These are phyloP conservation scores for Melanotaenia duboulayi DNA, from an alignment of 2,113 vertebrate genomes.

Conservation along the genomic window DNA sequence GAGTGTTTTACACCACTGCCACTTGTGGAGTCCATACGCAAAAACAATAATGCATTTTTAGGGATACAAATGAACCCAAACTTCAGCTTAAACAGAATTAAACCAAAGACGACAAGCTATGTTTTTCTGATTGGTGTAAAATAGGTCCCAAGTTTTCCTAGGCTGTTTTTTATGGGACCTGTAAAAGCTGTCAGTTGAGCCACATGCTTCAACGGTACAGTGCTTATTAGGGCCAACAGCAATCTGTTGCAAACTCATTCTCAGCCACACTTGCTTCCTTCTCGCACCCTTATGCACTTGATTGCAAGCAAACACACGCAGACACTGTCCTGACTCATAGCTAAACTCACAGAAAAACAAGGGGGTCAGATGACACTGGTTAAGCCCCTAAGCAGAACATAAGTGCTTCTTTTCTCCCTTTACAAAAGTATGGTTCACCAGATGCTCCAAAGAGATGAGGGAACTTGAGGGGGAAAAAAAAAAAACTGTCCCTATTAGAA, in stretches of 20 bases:
- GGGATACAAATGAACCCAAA: conserved; percentile 25
- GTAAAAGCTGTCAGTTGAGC: conserved; percentile 59
- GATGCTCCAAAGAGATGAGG: conserved; percentile 25
- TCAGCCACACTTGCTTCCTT: conserved; percentile 28
- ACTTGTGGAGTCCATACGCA: background rate
- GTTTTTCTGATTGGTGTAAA: conserved; percentile 8
- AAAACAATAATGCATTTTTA: conserved; percentile 19
- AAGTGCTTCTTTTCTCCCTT: conserved; percentile 33
- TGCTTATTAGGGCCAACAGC: conserved; percentile 52
- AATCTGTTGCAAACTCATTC: conserved; percentile 48
- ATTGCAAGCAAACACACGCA: conserved; percentile 17
- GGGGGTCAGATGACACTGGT: conserved; percentile 68
- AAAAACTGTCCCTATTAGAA: background rate
- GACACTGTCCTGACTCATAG: conserved; percentile 60
- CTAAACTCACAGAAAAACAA: conserved; percentile 62
- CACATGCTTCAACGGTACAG: conserved; percentile 50
- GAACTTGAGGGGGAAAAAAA: background rate
- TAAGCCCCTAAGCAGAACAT: conserved; percentile 51
- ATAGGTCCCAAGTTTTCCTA: conserved; percentile 36
- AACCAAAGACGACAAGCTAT: conserved; percentile 15
- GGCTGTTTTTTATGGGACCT: conserved; percentile 47
- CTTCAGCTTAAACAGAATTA: conserved; percentile 21
- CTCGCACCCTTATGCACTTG: conserved; percentile 37
- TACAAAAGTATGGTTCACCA: conserved; percentile 38
- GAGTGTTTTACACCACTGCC: background rate